These are phyloP conservation scores for Batillaria attramentaria DNA, from an alignment of 1,140 invertebrate species.

Conservation along the genomic window DNA sequence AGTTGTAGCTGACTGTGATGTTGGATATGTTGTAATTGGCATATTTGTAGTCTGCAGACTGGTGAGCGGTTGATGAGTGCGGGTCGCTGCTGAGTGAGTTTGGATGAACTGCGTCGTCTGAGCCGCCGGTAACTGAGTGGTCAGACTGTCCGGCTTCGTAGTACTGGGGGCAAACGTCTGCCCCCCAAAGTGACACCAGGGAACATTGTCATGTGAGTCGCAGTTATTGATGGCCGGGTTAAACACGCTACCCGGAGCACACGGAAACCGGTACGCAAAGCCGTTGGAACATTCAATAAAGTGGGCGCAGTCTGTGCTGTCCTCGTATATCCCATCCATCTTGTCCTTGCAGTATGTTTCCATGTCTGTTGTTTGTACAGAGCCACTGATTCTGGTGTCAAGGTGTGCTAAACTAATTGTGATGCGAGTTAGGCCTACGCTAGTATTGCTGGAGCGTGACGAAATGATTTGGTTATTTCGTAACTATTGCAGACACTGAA, in stretches of 20 bases:
- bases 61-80: neutral
- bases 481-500: too few species aligned
- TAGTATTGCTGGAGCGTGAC: too few species aligned
- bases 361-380: constrained; percentile 5
- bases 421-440: too few species aligned
- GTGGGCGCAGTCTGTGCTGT: constrained; percentile 45
- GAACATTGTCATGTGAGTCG: constrained; percentile 53
- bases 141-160: neutral
- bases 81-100: neutral
- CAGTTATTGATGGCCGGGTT: constrained; percentile 47
- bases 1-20: too few species aligned
- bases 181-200: neutral
- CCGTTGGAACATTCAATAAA: constrained; percentile 54
- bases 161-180: neutral
- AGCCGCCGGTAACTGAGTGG: neutral
- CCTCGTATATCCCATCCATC: constrained; percentile 33
- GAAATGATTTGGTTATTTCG: too few species aligned
- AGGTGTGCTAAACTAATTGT: too few species aligned
- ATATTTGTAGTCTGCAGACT: neutral
- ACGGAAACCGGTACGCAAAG: constrained; percentile 44
- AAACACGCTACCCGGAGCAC: constrained; percentile 51
- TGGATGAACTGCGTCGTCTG: neutral
- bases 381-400: too few species aligned
- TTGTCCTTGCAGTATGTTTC: constrained; percentile 12
- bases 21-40: neutral